These are phyloP conservation scores for Cerceris ruficornis DNA, from an alignment of 2,888 invertebrate genomes.

Conservation along the genomic window DNA sequence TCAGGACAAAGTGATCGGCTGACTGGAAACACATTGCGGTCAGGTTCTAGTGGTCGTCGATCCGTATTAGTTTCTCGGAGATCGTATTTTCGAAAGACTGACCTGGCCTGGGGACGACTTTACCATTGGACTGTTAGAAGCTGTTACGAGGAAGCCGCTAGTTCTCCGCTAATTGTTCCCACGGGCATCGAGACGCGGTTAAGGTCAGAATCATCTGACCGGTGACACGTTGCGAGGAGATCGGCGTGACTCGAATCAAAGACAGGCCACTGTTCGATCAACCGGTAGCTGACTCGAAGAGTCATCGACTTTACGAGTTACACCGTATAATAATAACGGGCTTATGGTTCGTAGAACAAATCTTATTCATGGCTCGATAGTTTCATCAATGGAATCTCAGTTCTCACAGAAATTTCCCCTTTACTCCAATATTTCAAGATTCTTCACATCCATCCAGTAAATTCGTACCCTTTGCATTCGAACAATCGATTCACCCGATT, in stretches of 20 bases:
- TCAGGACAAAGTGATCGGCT: constrained; percentile 19
- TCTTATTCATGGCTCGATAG: constrained; percentile 41
- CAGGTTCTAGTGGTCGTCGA: constrained; percentile 18
- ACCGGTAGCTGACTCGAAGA: constrained; percentile 45
- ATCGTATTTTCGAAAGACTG: constrained; percentile 31
- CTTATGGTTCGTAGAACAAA: constrained; percentile 29
- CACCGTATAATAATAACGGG: constrained; percentile 23
- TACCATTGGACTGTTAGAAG: constrained; percentile 12
- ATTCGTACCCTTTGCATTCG: too few relatives aligned
- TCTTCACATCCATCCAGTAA: too few relatives aligned
- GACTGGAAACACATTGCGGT: constrained; percentile 35
- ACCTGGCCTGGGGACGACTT: constrained; percentile 7
- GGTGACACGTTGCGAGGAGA: constrained; percentile 24
- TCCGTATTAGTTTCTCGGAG: constrained; percentile 20
- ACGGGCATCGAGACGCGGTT: constrained; percentile 43
- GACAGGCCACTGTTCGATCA: constrained; percentile 37
- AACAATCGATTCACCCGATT: too few relatives aligned
- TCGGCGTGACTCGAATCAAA: constrained; percentile 49
- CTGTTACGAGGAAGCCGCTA: constrained; percentile 16
- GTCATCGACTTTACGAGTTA: constrained; percentile 58
- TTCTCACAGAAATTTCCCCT: neutral
- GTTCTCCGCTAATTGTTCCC: constrained; percentile 59
- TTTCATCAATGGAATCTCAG: constrained; percentile 11
- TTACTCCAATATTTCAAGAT: neutral
- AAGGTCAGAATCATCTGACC: constrained; percentile 13